Evolutionary conservation across 2,797 vertebrate species (phyloP), one percentile per base, ranked within the genome.

Genomic region (Catharus ustulatus): DNA sequence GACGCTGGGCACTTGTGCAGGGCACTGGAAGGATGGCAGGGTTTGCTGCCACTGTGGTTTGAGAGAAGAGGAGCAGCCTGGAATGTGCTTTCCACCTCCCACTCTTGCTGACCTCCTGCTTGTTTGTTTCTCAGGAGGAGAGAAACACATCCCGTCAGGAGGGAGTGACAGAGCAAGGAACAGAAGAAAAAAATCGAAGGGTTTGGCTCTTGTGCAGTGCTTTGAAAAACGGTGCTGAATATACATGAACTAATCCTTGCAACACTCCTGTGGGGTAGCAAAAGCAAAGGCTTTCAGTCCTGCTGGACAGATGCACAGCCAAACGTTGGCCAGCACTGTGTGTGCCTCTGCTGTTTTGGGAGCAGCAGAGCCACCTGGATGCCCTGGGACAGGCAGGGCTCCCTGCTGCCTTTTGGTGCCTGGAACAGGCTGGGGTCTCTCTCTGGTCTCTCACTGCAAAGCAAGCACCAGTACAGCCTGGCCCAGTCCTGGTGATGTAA

Each of bases 161-260:
- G 89, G 90, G 64, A 85, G 43, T 77, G 84, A 94, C 58, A 76
- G 32, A 93, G 68, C 76, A 88, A 73, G 87, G 83, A 94, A 76
- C 32, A 79, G 76, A 81, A 57, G 32, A 84, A 90, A 93, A 95
- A 95, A 88, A 30, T 23, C 0, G 11, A 78, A 78, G 64, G 32
- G 24, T 89, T 96, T 91, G 89, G 87, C 87, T 66, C 30, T 87
- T 18, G 13, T 66, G 80, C 85, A 58, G 73, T 2, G 7, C 89
- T 96, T 96, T 97, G 91, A 92, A 87, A 95, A 90, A n/a, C 1
- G 73, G 67, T 90, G 85, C 67, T 93, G 89, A 90, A 86, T 95
- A 94, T 94, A 90, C 71, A 95, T 91, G 85, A 94, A 64, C 61
- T 89, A 72, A 94, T 93, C 18, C 26, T 82, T 90, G 80, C 42